Evolutionary conservation across 2,888 invertebrate species (phyloP), one percentile per base, ranked within the genome.

Genomic region (Polietes domitor): DNA sequence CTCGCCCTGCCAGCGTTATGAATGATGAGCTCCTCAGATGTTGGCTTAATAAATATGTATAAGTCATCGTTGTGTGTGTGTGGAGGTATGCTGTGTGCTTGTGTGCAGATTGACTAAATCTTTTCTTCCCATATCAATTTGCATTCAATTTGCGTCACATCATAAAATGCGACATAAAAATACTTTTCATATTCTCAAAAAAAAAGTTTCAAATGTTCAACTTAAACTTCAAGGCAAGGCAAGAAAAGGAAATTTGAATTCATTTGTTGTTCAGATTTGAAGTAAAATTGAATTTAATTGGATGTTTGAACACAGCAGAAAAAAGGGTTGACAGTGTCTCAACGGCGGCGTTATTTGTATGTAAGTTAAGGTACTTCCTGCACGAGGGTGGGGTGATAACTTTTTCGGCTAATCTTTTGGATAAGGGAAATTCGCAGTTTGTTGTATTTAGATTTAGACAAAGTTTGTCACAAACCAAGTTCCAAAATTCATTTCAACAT

Each of bases 81-180:
- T 37, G 32, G 32, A 3, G 37, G 37, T 10, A 37, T 12, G 12
- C 37, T n/a, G n/a, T n/a, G n/a, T n/a, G n/a, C n/a, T n/a, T n/a
- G n/a, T 32, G 5, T 32, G 32, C 32, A 32, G 4, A 6, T 32
- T 15, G 4, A 47, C n/a, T 47, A 47, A 47, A 47, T 47, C 24
- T 26, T 58, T 58, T 58, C 12, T 58, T 58, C 7, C 26, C 58
- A 26, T 58, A 58, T 58, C 58, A 58, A 58, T 58, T 58, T 58
- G 58, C 58, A 58, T 58, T 58, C 58, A 58, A 58, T 58, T 58
- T 24, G 24, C 19, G 58, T 53, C 53, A 53, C 53, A 58, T 58
- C 24, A 58, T 58, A 26, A 24, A 26, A 53, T 17, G 9, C 21
- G 53, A 21, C 53, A 53, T 53, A 53, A 21, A 53, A 21, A 21